Percentiles rank a stretch among this genome's conserved stretches.
These are phyloP conservation scores for Atta texana DNA, from an alignment of 1,140 invertebrate genomes.

Conservation along the genomic window DNA sequence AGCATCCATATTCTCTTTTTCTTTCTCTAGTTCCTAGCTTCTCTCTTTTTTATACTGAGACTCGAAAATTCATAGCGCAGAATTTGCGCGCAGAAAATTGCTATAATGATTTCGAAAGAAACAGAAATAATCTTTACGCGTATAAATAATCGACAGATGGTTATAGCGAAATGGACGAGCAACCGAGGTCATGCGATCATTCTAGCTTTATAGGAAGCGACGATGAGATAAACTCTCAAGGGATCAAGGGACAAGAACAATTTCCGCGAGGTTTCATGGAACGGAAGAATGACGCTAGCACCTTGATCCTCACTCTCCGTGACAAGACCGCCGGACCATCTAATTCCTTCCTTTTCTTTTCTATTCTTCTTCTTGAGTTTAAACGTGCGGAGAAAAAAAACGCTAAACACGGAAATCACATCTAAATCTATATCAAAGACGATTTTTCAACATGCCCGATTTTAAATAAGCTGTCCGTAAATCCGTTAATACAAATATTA, in stretches of 20 bases:
- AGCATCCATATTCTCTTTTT: not conserved
- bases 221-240: constrained; percentile 72
- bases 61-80: not conserved
- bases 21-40: not conserved
- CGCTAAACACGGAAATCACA: constrained; percentile 4
- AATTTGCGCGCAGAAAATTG: constrained; percentile 21
- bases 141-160: constrained; percentile 60
- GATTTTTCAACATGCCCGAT: not conserved
- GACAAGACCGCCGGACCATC: constrained; percentile 50
- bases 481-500: not conserved
- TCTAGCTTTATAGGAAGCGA: constrained; percentile 67
- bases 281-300: constrained; percentile 61
- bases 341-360: constrained; percentile 14
- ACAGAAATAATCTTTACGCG: not conserved
- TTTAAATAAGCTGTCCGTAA: not conserved
- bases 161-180: constrained; percentile 43
- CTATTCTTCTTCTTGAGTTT: not conserved
- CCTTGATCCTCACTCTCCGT: constrained; percentile 60
- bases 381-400: not conserved
- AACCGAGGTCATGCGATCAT: constrained; percentile 36
- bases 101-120: constrained; percentile 37
- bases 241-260: constrained; percentile 78
- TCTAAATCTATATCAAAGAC: constrained; percentile 1
- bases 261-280: constrained; percentile 70
- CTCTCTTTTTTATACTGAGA: not conserved